A percentile compares a stretch with the other conserved stretches of the same genome.
Evolutionary conservation across 1,140 invertebrate species (phyloP).

Genomic region (Trissolcus basalis): DNA sequence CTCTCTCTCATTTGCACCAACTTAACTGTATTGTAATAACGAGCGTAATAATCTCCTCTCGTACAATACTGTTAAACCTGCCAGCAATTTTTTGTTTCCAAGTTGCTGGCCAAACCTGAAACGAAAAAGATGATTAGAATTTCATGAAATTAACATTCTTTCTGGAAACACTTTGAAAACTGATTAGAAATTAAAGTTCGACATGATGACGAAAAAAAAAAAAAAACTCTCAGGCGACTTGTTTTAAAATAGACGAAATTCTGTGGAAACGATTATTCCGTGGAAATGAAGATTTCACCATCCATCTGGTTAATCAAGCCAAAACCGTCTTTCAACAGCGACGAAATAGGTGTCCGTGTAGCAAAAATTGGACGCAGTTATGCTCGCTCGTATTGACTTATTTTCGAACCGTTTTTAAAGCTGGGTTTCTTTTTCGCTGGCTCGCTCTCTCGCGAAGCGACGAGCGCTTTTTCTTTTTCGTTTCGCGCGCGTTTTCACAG

Average conservation of each 20-base stretch:
- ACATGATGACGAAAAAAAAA: too few relatives aligned
- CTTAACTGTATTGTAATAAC: neutral
- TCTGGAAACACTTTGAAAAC: neutral
- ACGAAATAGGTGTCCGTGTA: too few relatives aligned
- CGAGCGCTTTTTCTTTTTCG: slow-evolving; percentile 40
- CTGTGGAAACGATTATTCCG: too few relatives aligned
- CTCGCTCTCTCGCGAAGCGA: too few relatives aligned
- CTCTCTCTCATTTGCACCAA: too few relatives aligned
- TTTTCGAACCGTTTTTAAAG: slow-evolving; percentile 36
- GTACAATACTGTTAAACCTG: neutral
- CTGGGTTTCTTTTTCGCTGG: slow-evolving; percentile 26
- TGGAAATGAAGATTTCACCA: too few relatives aligned
- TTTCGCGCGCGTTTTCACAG: slow-evolving; percentile 47
- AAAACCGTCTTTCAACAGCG: too few relatives aligned
- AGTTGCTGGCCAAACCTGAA: neutral
- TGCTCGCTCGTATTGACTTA: slow-evolving; percentile 19
- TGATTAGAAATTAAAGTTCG: too few relatives aligned
- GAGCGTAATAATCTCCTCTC: neutral
- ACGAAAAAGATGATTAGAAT: neutral
- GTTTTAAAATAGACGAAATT: too few relatives aligned
- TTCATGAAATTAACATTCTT: neutral
- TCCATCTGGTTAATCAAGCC: too few relatives aligned
- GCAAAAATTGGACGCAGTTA: neutral
- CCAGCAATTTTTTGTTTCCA: too few relatives aligned
- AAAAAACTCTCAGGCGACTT: too few relatives aligned